These are phyloP conservation scores for Syndactyla subalaris DNA, from an alignment of 2,797 vertebrate genomes.

Conservation along the genomic window DNA sequence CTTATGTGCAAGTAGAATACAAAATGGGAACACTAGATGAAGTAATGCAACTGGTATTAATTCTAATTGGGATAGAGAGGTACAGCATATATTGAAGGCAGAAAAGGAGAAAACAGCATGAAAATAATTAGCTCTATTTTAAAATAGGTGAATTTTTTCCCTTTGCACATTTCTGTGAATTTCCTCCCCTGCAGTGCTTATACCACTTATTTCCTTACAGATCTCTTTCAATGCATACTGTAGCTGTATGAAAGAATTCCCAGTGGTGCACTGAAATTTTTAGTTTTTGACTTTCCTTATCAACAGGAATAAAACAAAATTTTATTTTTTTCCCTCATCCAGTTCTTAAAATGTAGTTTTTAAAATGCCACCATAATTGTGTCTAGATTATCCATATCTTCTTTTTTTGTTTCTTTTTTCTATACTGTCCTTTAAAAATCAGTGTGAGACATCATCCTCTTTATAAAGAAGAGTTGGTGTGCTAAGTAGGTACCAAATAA, in stretches of 20 bases:
- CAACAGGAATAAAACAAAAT: neutral
- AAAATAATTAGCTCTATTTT: conserved; percentile 20
- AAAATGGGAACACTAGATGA: neutral
- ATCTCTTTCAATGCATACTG: neutral
- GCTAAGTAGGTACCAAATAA: neutral
- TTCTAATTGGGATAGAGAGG: neutral
- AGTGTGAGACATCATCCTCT: neutral
- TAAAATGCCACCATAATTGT: neutral
- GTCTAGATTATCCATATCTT: neutral
- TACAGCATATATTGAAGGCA: neutral
- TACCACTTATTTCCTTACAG: neutral
- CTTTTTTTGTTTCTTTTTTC: neutral
- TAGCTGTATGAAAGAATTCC: neutral
- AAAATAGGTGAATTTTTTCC: neutral
- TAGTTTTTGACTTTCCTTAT: neutral
- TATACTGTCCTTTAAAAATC: neutral
- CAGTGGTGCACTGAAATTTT: neutral
- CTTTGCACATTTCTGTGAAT: neutral
- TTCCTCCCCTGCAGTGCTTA: neutral
- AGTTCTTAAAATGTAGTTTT: neutral
- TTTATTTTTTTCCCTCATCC: neutral
- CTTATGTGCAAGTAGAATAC: neutral
- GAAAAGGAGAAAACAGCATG: neutral
- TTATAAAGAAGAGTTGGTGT: neutral
- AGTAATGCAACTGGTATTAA: neutral